These are phyloP conservation scores for Steromphala cineraria DNA, from an alignment of 2,888 invertebrate species.

Conservation along the genomic window DNA sequence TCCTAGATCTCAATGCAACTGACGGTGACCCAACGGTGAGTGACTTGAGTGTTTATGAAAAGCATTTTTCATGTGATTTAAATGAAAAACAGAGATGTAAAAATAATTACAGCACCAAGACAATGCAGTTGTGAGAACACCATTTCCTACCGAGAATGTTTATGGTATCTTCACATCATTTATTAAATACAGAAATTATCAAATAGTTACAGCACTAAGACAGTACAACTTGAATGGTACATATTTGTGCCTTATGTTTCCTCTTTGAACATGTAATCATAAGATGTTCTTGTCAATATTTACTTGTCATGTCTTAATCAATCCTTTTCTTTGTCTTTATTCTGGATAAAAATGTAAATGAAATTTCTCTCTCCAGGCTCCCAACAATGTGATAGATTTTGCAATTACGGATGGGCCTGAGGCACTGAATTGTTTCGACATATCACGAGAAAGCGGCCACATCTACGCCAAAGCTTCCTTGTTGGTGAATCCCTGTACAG, in stretches of 20 bases:
- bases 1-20: conserved; percentile 59
- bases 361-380: conserved; percentile 28
- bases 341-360: background rate
- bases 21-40: conserved; percentile 61
- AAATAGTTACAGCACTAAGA: too few relatives aligned
- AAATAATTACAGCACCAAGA: too few relatives aligned
- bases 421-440: conserved; percentile 50
- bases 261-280: too few relatives aligned
- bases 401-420: conserved; percentile 23
- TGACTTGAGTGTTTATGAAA: background rate
- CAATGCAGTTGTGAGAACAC: too few relatives aligned
- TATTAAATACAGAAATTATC: too few relatives aligned
- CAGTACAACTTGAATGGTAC: too few relatives aligned
- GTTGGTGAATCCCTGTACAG: conserved; percentile 23
- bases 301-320: background rate
- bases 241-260: too few relatives aligned
- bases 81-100: too few relatives aligned
- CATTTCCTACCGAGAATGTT: too few relatives aligned
- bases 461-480: conserved; percentile 34
- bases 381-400: conserved; percentile 37
- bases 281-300: background rate
- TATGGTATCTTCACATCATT: too few relatives aligned
- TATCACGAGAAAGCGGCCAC: conserved; percentile 55
- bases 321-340: background rate
- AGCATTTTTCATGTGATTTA: too few relatives aligned